phyloP scores from a whole-genome alignment of 2,797 vertebrate genomes.

The Enteromius afrohamiltoni region DNA sequence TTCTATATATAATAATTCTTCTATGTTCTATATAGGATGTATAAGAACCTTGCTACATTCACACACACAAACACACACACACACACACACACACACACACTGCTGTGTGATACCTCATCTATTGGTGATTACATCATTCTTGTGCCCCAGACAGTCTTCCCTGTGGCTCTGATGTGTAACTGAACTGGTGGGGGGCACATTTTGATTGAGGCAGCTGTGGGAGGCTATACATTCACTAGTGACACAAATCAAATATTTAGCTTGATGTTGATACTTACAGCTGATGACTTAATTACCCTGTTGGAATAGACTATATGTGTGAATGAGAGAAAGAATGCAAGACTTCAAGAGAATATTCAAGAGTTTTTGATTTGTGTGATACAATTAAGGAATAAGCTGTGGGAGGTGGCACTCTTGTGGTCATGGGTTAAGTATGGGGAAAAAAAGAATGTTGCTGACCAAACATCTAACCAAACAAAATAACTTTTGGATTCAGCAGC shows the following conservation, averaged over 20 bases:
- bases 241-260: slow-evolving; percentile 69
- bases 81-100: not conserved
- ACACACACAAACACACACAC: not conserved
- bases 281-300: slow-evolving; percentile 55
- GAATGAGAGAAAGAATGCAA: not conserved
- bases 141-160: slow-evolving; percentile 36
- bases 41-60: not conserved
- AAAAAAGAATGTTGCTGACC: not conserved
- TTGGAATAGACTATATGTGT: slow-evolving; percentile 52
- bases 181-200: slow-evolving; percentile 51
- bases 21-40: not conserved
- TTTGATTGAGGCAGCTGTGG: slow-evolving; percentile 60
- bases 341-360: not conserved
- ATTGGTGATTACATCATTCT: slow-evolving; percentile 35
- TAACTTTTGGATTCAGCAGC: not conserved
- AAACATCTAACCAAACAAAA: not conserved
- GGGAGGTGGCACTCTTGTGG: not conserved
- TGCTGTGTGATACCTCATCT: slow-evolving; percentile 34
- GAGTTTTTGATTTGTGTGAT: not conserved
- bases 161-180: slow-evolving; percentile 53
- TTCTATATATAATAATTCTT: no score
- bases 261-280: slow-evolving; percentile 67
- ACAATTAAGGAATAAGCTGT: not conserved
- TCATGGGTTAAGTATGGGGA: not conserved
- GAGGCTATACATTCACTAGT: slow-evolving; percentile 55